Evolutionary conservation across 2,797 vertebrate genomes (phyloP), one percentile per base, ranked within the genome.

Genomic region (Pithecia hirsuta): DNA sequence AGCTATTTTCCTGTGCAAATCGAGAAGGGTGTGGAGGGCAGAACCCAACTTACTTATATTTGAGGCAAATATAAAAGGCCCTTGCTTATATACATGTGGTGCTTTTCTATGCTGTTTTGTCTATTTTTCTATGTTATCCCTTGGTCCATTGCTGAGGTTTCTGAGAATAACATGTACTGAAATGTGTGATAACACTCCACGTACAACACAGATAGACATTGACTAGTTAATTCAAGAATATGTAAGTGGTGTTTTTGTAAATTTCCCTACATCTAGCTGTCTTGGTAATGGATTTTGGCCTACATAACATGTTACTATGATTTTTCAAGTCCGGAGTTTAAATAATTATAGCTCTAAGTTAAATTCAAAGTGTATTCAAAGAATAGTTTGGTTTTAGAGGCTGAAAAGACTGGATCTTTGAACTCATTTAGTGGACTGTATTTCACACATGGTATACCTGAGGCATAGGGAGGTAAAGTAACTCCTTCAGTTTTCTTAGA

Each of bases 401-500:
- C 74, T 50, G 44, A 96, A 94, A 39, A 28, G 11, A 52, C 10
- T 33, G 28, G 20, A 59, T 57, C 28, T 90, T 92, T 2, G 15
- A 89, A 93, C 19, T 87, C 67, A 61, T 28, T 41, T 52, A n/a
- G 14, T 70, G n/a, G 79, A 72, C 67, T 85, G 7, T 61, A 44
- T 80, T 82, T 85, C 55, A 28, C 88, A 52, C 10, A 55, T 13
- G 13, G 75, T 83, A 52, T 41, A 86, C 41, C 7, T 14, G 55
- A 80, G 28, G 50, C 28, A 74, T 1, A 9, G 50, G 15, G 20
- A 84, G 33, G 83, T 79, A 84, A 96, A 92, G 22, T 64, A 61
- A 91, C 76, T 89, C 46, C 74, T 92, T 93, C 90, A 89, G 41
- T 97, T 97, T 89, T 75, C 82, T 87, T 79, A 92, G 84, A 97